Evolutionary conservation across 2,797 vertebrate species (phyloP).

Genomic region (Hyperoplus lanceolatus): DNA sequence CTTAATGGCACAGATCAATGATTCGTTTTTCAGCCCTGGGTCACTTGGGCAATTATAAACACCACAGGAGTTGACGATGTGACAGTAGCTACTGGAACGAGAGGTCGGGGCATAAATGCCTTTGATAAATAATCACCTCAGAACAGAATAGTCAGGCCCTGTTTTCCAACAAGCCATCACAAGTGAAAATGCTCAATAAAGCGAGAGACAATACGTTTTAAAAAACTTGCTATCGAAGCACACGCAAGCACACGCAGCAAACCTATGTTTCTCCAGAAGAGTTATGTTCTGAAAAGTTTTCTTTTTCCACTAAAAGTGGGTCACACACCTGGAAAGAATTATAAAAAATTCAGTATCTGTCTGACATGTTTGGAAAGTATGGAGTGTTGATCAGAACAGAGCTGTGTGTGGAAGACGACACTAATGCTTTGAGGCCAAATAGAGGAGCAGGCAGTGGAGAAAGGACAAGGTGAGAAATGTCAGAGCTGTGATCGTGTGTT

Average conservation of each 20-base stretch:
- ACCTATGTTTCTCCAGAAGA: background rate
- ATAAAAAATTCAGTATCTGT: background rate
- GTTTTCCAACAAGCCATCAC: constrained; percentile 21
- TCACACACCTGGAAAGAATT: constrained; percentile 1
- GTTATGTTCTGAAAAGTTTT: too few relatives aligned
- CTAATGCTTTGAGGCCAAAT: constrained; percentile 56
- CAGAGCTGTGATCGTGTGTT: background rate
- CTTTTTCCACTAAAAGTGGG: background rate
- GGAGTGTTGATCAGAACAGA: constrained; percentile 10
- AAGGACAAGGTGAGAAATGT: constrained; percentile 57
- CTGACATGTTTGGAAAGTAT: constrained; percentile 19
- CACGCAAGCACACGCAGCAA: background rate
- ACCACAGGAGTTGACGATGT: constrained; percentile 46
- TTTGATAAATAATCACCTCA: constrained; percentile 47
- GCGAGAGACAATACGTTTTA: background rate
- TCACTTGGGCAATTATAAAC: constrained; percentile 57
- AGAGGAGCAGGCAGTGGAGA: constrained; percentile 31
- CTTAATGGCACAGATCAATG: constrained; percentile 50
- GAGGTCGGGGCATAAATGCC: constrained; percentile 45
- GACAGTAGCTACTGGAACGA: constrained; percentile 29
- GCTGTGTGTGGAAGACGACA: constrained; percentile 59
- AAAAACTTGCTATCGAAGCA: background rate
- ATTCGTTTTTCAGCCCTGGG: constrained; percentile 57
- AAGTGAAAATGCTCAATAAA: background rate
- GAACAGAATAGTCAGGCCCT: constrained; percentile 8